These are phyloP conservation scores for Cossypha heuglini DNA, from an alignment of 2,797 vertebrate genomes.

Conservation along the genomic window DNA sequence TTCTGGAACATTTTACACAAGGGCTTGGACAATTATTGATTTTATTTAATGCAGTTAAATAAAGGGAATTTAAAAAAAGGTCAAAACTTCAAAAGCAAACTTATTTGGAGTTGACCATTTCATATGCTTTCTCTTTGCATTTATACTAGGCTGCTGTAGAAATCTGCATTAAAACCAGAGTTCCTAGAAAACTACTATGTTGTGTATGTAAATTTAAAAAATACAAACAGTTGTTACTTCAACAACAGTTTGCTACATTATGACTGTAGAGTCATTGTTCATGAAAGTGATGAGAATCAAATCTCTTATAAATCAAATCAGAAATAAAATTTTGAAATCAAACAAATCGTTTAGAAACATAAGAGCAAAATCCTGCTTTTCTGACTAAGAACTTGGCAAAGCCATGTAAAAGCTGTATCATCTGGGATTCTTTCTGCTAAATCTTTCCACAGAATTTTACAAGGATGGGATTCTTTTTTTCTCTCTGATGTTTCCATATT, in stretches of 20 bases:
- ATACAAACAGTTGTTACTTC: background rate
- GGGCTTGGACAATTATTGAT: background rate
- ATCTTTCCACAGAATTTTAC: slow-evolving; percentile 19
- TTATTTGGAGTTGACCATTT: background rate
- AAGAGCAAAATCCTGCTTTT: background rate
- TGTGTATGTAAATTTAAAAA: background rate
- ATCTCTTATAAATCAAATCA: background rate
- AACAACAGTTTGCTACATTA: background rate
- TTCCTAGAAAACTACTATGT: background rate
- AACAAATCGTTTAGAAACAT: background rate
- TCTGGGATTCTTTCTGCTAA: background rate
- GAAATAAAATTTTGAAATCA: background rate
- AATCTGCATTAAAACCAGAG: background rate
- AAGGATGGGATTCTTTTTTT: background rate
- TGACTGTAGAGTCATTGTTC: background rate
- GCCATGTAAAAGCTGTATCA: background rate
- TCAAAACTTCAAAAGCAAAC: background rate
- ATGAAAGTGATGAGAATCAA: background rate
- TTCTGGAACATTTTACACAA: background rate
- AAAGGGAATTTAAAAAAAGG: background rate
- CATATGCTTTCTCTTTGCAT: background rate
- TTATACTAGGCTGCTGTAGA: background rate
- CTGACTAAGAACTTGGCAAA: slow-evolving; percentile 7
- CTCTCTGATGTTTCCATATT: background rate
- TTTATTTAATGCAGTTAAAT: background rate